Base-by-base conservation (phyloP, 2,113 vertebrate genomes). In the Ctenomys sociabilis region DNA sequence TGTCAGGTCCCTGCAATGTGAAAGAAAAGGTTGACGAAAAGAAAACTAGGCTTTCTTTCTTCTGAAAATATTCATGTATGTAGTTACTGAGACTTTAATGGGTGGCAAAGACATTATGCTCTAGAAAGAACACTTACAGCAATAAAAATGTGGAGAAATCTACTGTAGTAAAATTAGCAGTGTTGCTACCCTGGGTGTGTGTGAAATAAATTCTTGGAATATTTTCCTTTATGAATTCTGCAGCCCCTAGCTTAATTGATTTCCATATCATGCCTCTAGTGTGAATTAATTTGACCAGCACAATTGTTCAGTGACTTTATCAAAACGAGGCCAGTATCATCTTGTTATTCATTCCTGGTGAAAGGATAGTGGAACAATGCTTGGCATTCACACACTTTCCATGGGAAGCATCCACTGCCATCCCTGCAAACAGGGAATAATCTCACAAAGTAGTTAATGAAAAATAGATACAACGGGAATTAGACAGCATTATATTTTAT, bases 1-100 rank as follows among this genome's bases (percentile, higher is more conserved):
- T 99, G 97, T 99, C 99, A 22, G 99, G 99, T 43, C 99, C 99
- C 99, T 99, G 88, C 43, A 82, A 30, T 68, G 75, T 0, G 0
- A 49, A 73, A 95, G n/a, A 92, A 92, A 96, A 86, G 54, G 88
- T 68, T 77, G 52, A 45, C 4, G 40, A 87, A 24, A 80, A 82
- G 85, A 72, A 66, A 96, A 85, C 6, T 93, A 3, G 1, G 3
- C 90, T 87, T 0, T 17, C 24, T 45, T 96, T 57, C 12, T 22
- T 91, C 37, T 82, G 52, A 9, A 93, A 63, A 22, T 30, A 4
- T 54, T 89, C 9, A 32, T 73, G 28, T 61, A 0, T 3, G 52
- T 49, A 91, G 24, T 4, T 82, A 32, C 70, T 32, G n/a, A 90
- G 40, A 64, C 28, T 45, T 70, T 7, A 40, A 0, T 37, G 28